Conservation (phyloP, 1,140 invertebrate species). For the Battus philenor region DNA sequence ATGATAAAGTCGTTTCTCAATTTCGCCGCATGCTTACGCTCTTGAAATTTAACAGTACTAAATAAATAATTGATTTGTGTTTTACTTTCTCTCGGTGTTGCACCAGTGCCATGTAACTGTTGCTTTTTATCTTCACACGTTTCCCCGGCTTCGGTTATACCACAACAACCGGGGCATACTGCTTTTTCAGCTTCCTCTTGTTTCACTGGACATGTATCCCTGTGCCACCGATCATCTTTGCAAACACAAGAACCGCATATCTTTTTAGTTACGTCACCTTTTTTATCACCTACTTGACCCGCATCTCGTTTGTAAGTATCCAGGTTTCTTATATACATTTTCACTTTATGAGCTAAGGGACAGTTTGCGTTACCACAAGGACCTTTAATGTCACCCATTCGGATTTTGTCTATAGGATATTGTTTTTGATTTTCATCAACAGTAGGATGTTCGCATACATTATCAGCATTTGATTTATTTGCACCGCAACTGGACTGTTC, state of each 20-base stretch:
- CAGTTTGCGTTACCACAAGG: conserved; percentile 66
- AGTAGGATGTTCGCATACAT: conserved; percentile 31
- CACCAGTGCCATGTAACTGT: conserved; percentile 38
- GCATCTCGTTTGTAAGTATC: conserved; percentile 54
- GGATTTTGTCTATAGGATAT: conserved; percentile 60
- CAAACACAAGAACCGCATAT: conserved; percentile 60
- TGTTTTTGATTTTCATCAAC: conserved; percentile 27
- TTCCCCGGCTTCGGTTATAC: conserved; percentile 32
- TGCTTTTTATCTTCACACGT: conserved; percentile 53
- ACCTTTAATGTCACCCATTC: conserved; percentile 64
- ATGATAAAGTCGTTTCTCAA: conserved; percentile 10
- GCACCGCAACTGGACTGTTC: conserved; percentile 54
- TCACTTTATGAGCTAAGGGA: conserved; percentile 60
- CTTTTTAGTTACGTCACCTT: conserved; percentile 34
- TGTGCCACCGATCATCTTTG: conserved; percentile 63
- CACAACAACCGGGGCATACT: conserved; percentile 48
- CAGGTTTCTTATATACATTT: conserved; percentile 57
- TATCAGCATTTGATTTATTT: conserved; percentile 22
- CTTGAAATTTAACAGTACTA: conserved; percentile 38
- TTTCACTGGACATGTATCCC: conserved; percentile 43
- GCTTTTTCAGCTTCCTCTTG: conserved; percentile 24
- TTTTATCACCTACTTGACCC: conserved; percentile 31
- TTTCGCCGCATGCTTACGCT: conserved; percentile 32
- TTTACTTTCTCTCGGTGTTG: conserved; percentile 40
- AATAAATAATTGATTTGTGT: conserved; percentile 46